Evolutionary conservation across 2,888 invertebrate species (phyloP).

Genomic region (Ariolimax columbianus): DNA sequence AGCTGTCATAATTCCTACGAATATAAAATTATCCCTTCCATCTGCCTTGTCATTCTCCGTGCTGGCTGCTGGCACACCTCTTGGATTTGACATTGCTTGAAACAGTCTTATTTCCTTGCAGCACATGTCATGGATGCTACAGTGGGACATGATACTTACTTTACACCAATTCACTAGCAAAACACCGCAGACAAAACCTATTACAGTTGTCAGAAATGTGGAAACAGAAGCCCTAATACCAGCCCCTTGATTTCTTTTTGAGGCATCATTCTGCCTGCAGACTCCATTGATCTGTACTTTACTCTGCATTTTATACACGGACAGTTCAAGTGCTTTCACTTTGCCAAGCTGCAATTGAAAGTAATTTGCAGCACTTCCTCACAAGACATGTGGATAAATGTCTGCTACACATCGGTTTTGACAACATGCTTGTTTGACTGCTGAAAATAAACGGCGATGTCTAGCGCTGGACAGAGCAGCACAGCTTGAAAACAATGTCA

Average conservation of each 20-base stretch:
- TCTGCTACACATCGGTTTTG: not conserved
- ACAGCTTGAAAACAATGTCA: no score
- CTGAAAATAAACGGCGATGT: not conserved
- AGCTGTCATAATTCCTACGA: slow-evolving; percentile 96
- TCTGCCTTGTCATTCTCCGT: not conserved
- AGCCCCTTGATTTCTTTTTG: not conserved
- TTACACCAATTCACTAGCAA: slow-evolving; percentile 69
- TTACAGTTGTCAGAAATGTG: slow-evolving; percentile 58
- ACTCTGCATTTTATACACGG: slow-evolving; percentile 32
- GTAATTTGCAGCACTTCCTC: not conserved
- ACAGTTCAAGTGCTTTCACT: not conserved
- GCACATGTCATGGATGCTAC: slow-evolving; percentile 62
- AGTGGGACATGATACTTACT: slow-evolving; percentile 64
- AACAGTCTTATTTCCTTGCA: slow-evolving; percentile 61
- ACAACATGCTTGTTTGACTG: not conserved
- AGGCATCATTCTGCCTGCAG: slow-evolving; percentile 23
- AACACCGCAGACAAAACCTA: slow-evolving; percentile 67
- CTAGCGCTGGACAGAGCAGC: not conserved
- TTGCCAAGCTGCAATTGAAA: not conserved
- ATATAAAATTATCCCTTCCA: slow-evolving; percentile 61
- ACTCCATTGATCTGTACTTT: slow-evolving; percentile 46
- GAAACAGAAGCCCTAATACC: not conserved
- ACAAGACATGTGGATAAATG: not conserved
- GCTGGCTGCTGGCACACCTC: slow-evolving; percentile 8
- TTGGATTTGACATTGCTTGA: not conserved